Base-by-base conservation (phyloP, 2,797 vertebrate species). In the Sus cebifrons region DNA sequence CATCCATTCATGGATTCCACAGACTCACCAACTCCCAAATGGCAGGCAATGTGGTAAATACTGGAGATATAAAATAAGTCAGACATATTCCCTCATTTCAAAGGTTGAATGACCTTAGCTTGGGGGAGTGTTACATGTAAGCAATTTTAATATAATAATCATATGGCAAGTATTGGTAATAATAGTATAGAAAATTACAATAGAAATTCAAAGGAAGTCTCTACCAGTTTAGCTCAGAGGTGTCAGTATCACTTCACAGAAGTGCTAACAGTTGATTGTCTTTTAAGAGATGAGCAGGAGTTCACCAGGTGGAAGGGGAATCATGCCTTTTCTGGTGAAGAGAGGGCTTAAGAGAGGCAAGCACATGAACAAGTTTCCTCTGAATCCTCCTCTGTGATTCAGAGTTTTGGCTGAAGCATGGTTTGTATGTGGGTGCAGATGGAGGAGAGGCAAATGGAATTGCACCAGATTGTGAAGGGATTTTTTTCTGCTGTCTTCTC, bases 1-100 rank as follows among this genome's bases (percentile, higher is more conserved):
- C 68, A 77, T 77, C 85, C 85, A 67, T 89, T 89, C 86, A 83
- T 60, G 79, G 60, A 82, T 83, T 77, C 54, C 44, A 17, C 29
- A 91, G 56, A 89, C 52, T 91, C 65, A 91, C 62, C 20, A 52
- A 18, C 9, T 90, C 91, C 79, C 91, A 70, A 25, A 49, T 49
- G 89, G 54, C 68, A 86, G 77, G 36, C 54, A n/a, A 44, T 64
- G 49, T 44, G 49, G 68, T 75, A 49, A 87, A 29, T 49, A 5
- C 67, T 58, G 32, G 60, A 90, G 32, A 49, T 81, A 74, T 21
- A 60, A 86, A 84, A 83, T 65, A 73, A 86, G 44, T 52, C 65
- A 89, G 54, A 82, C 52, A 60, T 2, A 23, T 68, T 58, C 36
- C 44, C 70, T 89, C 58, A 49, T 40, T 93, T 74, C 27, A 84